Base-by-base conservation (phyloP, 1,140 invertebrate genomes). In the Drosophila cardini region DNA sequence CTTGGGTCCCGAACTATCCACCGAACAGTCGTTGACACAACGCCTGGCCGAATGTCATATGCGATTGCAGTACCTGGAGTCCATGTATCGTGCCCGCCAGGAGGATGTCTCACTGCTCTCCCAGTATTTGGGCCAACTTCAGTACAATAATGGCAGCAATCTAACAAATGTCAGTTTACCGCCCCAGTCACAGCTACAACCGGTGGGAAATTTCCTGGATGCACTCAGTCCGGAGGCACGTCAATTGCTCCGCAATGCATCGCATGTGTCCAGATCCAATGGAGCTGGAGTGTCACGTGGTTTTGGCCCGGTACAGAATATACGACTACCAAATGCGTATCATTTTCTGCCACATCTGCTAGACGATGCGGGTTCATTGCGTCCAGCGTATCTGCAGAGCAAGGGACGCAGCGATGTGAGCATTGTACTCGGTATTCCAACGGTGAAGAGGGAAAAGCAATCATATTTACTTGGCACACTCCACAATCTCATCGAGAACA, bases 341-440 rank as follows among this genome's bases (percentile, higher is more conserved):
- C 95, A 96, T 82, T 97, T 98, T 85, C 93, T 98, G 50, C 97
- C 98, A 1, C 97, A 98, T 93, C 93, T 98, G 16, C 93, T 97
- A 45, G 95, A 96, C 46, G 95, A 96, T 90, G 95, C 96, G 0
- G 94, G 94, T 73, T 97, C 96, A 80, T 92, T 98, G 40, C 93
- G 95, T 43, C 97, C 98, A 6, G 95, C 96, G 7, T 97, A 96
- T 90, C 93, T 96, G 58, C 93, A 97, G 76, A 96, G 96, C 11
- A 95, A 95, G 76, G 95, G 95, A 4, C 94, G 96, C 46, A 93
- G 93, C 9, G 96, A 96, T 78, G 95, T 96, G 0, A 96, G 96
- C 34, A 94, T 98, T 53, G 96, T 98, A 0, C 93, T 99, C 18
- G 98, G 97, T 11, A 94, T 95, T 71, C 98, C 98, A 0, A 99